These are phyloP conservation scores for Chelonoidis abingdonii DNA, from an alignment of 2,113 vertebrate genomes.

Conservation along the genomic window DNA sequence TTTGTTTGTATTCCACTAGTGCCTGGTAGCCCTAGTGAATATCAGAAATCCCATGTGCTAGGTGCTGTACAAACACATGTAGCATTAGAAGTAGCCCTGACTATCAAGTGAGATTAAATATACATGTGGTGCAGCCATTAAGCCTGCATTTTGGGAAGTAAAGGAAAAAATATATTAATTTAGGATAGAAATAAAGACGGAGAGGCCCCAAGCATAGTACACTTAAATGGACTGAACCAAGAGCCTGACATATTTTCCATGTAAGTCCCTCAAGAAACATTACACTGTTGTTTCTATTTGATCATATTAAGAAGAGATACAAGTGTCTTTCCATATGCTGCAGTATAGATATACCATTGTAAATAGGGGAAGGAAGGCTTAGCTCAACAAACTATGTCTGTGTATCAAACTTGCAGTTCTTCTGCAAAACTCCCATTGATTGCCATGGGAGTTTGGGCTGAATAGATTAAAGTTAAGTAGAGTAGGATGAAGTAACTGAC, in stretches of 20 bases:
- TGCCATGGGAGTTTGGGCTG: constrained; percentile 17
- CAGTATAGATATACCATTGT: neutral
- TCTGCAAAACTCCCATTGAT: constrained; percentile 33
- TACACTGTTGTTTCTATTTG: constrained; percentile 1
- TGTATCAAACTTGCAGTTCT: neutral
- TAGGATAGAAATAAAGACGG: neutral
- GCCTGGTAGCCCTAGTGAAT: neutral
- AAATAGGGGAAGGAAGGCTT: constrained; percentile 11
- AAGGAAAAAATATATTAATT: neutral
- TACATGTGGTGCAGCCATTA: neutral
- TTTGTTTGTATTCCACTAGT: constrained; percentile 6
- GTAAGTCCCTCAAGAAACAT: neutral
- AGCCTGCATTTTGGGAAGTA: neutral
- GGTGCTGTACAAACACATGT: neutral
- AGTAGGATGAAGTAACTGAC: neutral
- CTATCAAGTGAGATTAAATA: neutral
- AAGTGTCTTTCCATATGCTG: neutral
- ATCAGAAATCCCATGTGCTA: neutral
- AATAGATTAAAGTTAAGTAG: constrained; percentile 1
- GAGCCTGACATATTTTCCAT: neutral
- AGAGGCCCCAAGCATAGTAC: neutral
- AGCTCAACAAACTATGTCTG: neutral
- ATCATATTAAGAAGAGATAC: constrained; percentile 1
- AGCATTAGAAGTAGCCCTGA: neutral
- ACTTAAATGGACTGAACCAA: neutral